Evolutionary conservation across 2,888 invertebrate species (phyloP), one percentile per base, ranked within the genome.

Genomic region (Melanotus villosus): DNA sequence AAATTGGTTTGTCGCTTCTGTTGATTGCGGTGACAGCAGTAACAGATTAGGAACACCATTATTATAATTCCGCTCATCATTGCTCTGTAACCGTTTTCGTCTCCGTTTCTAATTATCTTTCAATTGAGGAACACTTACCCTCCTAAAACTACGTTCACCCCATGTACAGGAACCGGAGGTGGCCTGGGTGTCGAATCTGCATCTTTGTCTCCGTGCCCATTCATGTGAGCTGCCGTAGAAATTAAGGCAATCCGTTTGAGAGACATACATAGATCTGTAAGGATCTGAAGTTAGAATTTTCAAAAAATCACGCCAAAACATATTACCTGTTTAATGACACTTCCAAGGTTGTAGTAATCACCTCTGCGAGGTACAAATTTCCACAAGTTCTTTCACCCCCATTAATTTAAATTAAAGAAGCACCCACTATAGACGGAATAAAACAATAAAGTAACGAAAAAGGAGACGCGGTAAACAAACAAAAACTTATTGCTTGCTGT

Each of bases 31-130:
- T 91, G 91, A 80, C 91, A 91, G 83, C 91, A 91, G 83, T 91
- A 93, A 83, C 93, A 94, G 68, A 93, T 89, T 34, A 93, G 89
- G 79, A 93, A 91, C 67, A 93, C 89, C 52, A 92, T 90, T 77
- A 93, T 89, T 78, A 93, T 87, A 75, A 93, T 91, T 23, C 93
- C 91, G 81, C 93, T 92, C 77, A 94, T 84, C 87, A 93, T 93
- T 43, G 91, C 92, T 81, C 94, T 94, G 86, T 62, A 87, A 85
- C 3, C 21, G 16, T 14, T 54, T 59, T 9, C 14, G 4, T 19
- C 4, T 23, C 26, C n/a, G 1, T 6, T 1, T 18, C 5, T 3
- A 38, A 12, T 38, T 38, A 12, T 14, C 5, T 12, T 7, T 26
- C 26, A 2, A 26, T 59, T 26, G 26, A n/a, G 14, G 30, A 38